A percentile compares a stretch with the other conserved stretches of the same genome.
These are phyloP conservation scores for Neosilurus hyrtlii DNA, from an alignment of 2,797 vertebrate species.

Conservation along the genomic window DNA sequence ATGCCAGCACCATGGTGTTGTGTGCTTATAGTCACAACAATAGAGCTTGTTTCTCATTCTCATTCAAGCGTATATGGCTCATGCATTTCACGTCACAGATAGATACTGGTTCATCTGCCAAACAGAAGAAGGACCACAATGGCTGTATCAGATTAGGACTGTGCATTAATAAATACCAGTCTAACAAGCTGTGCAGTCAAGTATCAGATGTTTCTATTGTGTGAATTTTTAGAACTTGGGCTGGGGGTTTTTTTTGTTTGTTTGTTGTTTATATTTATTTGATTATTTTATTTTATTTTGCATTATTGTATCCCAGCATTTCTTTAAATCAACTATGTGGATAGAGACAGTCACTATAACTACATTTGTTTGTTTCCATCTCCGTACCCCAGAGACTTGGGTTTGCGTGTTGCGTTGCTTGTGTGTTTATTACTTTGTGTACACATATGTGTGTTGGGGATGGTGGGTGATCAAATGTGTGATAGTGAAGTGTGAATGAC, in stretches of 20 bases:
- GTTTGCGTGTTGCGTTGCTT: slow-evolving; percentile 11
- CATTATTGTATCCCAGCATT: slow-evolving; percentile 8
- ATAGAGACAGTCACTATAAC: slow-evolving; percentile 53
- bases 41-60: background rate
- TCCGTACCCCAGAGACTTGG: slow-evolving; percentile 43
- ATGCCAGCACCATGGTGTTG: background rate
- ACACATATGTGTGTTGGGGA: background rate
- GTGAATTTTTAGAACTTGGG: background rate
- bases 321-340: background rate
- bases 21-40: background rate
- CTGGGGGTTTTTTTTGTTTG: background rate
- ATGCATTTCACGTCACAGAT: background rate
- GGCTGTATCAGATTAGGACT: background rate
- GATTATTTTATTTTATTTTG: too few species aligned
- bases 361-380: slow-evolving; percentile 54
- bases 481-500: background rate
- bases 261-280: too few species aligned
- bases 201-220: background rate
- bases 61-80: background rate
- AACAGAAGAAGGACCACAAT: background rate
- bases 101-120: background rate
- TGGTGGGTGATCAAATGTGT: background rate
- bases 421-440: slow-evolving; percentile 31
- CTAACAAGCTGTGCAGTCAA: too few species aligned
- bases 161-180: background rate